These are phyloP conservation scores for Sturmia bella DNA, from an alignment of 2,888 invertebrate genomes.

Conservation along the genomic window DNA sequence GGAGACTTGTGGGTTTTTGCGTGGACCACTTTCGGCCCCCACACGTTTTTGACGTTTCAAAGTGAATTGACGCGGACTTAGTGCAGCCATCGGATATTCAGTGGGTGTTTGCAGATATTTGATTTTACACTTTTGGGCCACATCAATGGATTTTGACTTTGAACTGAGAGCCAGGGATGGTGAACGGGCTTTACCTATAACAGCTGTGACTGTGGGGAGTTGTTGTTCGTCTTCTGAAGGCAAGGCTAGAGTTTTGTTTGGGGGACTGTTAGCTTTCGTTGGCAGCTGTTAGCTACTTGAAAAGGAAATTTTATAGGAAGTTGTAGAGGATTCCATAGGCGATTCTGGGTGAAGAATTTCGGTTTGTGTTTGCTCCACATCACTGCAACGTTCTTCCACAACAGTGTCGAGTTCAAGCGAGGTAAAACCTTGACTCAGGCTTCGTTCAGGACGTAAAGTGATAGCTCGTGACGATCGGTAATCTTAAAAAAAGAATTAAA, in stretches of 20 bases:
- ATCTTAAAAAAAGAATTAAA: slow-evolving; percentile 75
- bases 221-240: slow-evolving; percentile 49
- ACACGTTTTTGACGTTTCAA: slow-evolving; percentile 64
- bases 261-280: slow-evolving; percentile 38
- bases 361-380: slow-evolving; percentile 87
- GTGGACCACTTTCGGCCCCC: slow-evolving; percentile 67
- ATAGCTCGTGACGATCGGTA: slow-evolving; percentile 84
- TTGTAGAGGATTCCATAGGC: slow-evolving; percentile 77
- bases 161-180: slow-evolving; percentile 40
- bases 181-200: slow-evolving; percentile 6
- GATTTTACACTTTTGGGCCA: slow-evolving; percentile 59
- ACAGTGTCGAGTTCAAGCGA: slow-evolving; percentile 92
- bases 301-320: slow-evolving; percentile 78
- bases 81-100: slow-evolving; percentile 60
- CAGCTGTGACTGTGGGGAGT: slow-evolving; percentile 27
- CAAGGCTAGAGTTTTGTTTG: slow-evolving; percentile 66
- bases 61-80: slow-evolving; percentile 54
- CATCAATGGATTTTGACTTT: slow-evolving; percentile 56
- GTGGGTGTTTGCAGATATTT: slow-evolving; percentile 60
- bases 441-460: slow-evolving; percentile 85
- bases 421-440: slow-evolving; percentile 88
- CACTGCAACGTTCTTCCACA: slow-evolving; percentile 92
- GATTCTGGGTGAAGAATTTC: slow-evolving; percentile 81
- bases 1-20: slow-evolving; percentile 48
- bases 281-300: slow-evolving; percentile 80